Percentiles rank a stretch among this genome's conserved stretches.
These are phyloP conservation scores for Rhynchomys soricoides DNA, from an alignment of 2,113 vertebrate genomes.

Conservation along the genomic window DNA sequence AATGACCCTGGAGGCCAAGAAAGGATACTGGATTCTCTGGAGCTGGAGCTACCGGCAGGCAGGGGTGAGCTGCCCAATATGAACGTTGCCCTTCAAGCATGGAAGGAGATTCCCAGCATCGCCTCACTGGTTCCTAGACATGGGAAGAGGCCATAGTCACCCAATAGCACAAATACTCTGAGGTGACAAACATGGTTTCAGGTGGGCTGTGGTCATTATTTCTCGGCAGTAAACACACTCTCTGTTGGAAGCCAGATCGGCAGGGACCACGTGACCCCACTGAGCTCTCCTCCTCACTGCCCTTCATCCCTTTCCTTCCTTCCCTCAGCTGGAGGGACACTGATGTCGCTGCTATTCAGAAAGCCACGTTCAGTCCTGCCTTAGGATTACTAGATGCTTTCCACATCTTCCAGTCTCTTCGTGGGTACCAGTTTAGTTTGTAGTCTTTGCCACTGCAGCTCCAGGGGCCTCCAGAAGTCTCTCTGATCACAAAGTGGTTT, in stretches of 20 bases:
- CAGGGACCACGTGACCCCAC: background rate
- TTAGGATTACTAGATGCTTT: background rate
- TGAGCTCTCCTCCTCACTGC: background rate
- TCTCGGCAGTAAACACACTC: background rate
- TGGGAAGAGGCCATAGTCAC: background rate
- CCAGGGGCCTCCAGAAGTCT: background rate
- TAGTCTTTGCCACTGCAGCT: background rate
- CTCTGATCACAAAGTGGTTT: background rate
- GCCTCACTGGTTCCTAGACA: background rate
- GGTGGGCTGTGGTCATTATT: background rate
- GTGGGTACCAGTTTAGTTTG: background rate
- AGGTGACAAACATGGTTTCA: background rate
- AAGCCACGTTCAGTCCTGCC: background rate
- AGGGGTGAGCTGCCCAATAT: background rate
- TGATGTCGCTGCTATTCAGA: background rate
- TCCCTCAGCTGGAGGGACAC: background rate
- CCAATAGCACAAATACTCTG: background rate
- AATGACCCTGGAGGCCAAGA: background rate
- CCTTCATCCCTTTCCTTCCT: background rate
- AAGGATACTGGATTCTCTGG: no score
- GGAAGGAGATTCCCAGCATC: background rate
- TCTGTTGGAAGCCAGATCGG: background rate
- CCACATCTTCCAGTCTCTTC: background rate
- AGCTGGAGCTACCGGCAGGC: background rate
- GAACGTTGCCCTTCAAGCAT: background rate